Evolutionary conservation across 2,797 vertebrate genomes (phyloP).

Genomic region (Coreius guichenoti): DNA sequence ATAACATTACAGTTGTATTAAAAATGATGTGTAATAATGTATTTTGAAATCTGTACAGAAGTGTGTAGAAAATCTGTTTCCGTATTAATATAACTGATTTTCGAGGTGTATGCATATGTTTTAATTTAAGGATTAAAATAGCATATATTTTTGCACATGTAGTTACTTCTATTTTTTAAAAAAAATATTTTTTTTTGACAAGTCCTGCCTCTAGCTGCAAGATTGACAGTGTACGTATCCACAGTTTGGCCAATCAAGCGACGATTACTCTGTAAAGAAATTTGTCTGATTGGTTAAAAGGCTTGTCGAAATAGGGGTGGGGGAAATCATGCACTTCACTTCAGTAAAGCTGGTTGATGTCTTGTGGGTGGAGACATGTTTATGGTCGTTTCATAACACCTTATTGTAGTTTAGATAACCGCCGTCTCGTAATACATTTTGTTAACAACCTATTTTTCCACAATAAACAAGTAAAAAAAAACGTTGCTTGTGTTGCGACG

Average conservation of each 20-base stretch:
- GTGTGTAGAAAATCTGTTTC: not conserved
- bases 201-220: not conserved
- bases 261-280: not conserved
- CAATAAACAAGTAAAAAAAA: not conserved
- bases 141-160: not conserved
- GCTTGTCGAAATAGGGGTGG: not conserved
- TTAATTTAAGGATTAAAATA: not conserved
- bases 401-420: slow-evolving; percentile 64
- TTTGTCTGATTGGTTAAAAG: slow-evolving; percentile 9
- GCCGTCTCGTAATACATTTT: slow-evolving; percentile 61
- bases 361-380: not conserved
- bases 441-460: not conserved
- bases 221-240: not conserved
- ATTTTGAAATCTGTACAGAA: not conserved
- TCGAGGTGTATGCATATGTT: not conserved
- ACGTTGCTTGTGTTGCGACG: not conserved
- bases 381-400: slow-evolving; percentile 67
- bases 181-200: not conserved
- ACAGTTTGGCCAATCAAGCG: not conserved
- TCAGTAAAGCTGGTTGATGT: not conserved
- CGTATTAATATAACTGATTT: too few relatives aligned
- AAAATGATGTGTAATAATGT: not conserved
- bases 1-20: not conserved
- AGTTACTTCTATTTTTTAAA: not conserved
- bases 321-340: not conserved